Percentiles rank a stretch among this genome's conserved stretches.
Evolutionary conservation across 2,888 invertebrate species (phyloP).

Genomic region (Synanthedon tipuliformis): DNA sequence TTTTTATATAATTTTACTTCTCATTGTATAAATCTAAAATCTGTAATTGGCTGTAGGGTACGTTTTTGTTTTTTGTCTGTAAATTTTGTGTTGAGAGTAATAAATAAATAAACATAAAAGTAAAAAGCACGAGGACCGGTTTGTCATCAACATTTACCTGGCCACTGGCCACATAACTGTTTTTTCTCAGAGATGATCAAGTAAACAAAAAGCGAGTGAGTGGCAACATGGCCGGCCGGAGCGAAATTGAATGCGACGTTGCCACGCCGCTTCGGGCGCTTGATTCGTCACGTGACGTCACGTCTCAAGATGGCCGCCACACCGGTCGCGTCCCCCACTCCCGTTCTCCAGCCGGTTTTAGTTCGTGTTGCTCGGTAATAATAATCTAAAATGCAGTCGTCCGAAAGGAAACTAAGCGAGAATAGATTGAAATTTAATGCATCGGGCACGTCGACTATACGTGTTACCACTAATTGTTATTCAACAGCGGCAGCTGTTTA

Average conservation of each 20-base stretch:
- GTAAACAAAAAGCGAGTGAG: slow-evolving; percentile 55
- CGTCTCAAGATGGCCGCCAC: slow-evolving; percentile 69
- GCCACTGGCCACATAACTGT: slow-evolving; percentile 60
- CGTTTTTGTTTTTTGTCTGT: no score
- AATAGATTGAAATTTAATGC: slow-evolving; percentile 67
- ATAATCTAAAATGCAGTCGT: slow-evolving; percentile 61
- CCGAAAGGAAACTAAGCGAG: slow-evolving; percentile 62
- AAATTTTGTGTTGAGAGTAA: no score
- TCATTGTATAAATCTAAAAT: no score
- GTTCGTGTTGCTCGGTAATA: slow-evolving; percentile 52
- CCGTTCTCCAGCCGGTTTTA: slow-evolving; percentile 29
- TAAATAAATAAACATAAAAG: no score
- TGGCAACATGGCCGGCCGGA: slow-evolving; percentile 45
- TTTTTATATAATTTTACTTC: no score
- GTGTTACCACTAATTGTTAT: slow-evolving; percentile 57
- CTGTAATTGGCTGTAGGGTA: no score
- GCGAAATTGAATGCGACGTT: slow-evolving; percentile 42
- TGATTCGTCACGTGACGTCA: slow-evolving; percentile 71
- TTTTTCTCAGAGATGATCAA: slow-evolving; percentile 47
- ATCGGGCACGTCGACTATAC: slow-evolving; percentile 44
- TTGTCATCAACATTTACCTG: slow-evolving; percentile 48
- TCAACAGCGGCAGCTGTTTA: slow-evolving; percentile 60
- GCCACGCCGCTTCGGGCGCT: slow-evolving; percentile 54
- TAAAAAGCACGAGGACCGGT: slow-evolving; percentile 13
- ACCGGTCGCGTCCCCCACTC: slow-evolving; percentile 52